phyloP scores from a whole-genome alignment of 1,140 invertebrate genomes.

The Adoxophyes honmai region DNA sequence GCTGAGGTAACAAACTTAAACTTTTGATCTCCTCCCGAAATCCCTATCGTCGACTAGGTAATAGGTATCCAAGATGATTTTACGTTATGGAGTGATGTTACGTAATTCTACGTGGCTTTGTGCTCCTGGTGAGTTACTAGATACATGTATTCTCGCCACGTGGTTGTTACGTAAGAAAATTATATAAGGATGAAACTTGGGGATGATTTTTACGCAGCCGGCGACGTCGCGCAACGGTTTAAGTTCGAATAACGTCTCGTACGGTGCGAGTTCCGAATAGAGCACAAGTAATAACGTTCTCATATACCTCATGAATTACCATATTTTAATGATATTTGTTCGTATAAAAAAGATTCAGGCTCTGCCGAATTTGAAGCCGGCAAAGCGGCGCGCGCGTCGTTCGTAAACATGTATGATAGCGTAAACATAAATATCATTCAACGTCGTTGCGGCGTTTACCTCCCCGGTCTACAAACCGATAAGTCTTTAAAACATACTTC shows the following conservation, averaged over 20 bases:
- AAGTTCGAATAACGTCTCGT: background rate
- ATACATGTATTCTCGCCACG: conserved; percentile 33
- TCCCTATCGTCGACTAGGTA: conserved; percentile 9
- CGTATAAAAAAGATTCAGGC: no score
- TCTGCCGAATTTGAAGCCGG: no score
- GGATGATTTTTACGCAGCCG: conserved; percentile 27
- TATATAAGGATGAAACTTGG: conserved; percentile 46
- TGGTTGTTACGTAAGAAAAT: conserved; percentile 56
- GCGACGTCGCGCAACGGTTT: conserved; percentile 15
- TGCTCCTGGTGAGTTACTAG: conserved; percentile 10
- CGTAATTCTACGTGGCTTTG: conserved; percentile 14
- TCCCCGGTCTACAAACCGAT: no score
- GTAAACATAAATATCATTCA: conserved; percentile 14
- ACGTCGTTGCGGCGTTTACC: background rate
- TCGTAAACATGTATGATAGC: conserved; percentile 7
- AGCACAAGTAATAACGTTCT: no score
- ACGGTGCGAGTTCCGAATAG: background rate
- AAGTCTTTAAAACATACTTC: no score
- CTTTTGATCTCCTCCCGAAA: conserved; percentile 11
- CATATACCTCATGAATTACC: no score
- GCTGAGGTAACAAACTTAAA: conserved; percentile 10
- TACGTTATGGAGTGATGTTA: conserved; percentile 17
- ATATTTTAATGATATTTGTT: no score
- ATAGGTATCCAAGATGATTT: conserved; percentile 17
- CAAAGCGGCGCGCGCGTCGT: conserved; percentile 4